These are phyloP conservation scores for Hyles lineata DNA, from an alignment of 2,888 invertebrate genomes.

Conservation along the genomic window DNA sequence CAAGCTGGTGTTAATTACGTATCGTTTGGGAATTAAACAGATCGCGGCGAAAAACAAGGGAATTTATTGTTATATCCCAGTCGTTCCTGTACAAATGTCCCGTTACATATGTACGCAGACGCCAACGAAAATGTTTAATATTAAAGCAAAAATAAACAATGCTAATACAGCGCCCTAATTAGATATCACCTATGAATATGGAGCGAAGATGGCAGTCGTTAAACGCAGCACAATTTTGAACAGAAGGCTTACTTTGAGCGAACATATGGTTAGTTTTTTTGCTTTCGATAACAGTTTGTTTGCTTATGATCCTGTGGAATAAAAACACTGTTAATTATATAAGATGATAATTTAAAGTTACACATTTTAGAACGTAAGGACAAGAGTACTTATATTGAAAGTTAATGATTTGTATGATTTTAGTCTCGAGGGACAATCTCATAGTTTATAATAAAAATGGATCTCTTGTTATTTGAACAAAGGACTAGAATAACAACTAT, in stretches of 20 bases:
- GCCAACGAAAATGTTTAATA: slow-evolving; percentile 34
- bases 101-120: slow-evolving; percentile 21
- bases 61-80: slow-evolving; percentile 8
- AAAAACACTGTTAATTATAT: too few species aligned
- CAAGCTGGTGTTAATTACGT: not conserved
- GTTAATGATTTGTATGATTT: too few species aligned
- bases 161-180: slow-evolving; percentile 61
- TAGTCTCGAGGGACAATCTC: too few species aligned
- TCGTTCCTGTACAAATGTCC: slow-evolving; percentile 23
- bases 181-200: slow-evolving; percentile 75
- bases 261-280: not conserved
- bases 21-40: not conserved
- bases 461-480: too few species aligned
- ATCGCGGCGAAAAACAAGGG: not conserved
- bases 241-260: not conserved
- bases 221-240: slow-evolving; percentile 38
- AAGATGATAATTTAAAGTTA: too few species aligned
- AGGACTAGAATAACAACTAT: too few species aligned
- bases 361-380: too few species aligned
- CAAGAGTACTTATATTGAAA: too few species aligned
- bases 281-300: too few species aligned
- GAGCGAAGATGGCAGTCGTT: slow-evolving; percentile 72
- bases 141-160: slow-evolving; percentile 66
- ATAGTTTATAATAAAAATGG: too few species aligned
- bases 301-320: not conserved